These are phyloP conservation scores for Noturus placidus DNA, from an alignment of 2,113 vertebrate species.

Conservation along the genomic window DNA sequence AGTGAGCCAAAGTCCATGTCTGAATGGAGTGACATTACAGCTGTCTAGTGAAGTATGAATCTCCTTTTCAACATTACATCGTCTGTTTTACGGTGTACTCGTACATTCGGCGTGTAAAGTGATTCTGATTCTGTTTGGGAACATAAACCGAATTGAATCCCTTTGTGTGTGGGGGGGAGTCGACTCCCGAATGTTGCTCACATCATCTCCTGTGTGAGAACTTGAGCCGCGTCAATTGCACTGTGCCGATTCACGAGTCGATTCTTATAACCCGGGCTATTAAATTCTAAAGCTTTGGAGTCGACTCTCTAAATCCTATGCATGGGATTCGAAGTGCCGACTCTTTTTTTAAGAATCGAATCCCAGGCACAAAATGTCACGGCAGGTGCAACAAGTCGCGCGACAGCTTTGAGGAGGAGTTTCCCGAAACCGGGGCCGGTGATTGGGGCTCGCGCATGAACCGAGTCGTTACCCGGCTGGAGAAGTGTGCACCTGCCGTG, in stretches of 20 bases:
- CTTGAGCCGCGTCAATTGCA: neutral
- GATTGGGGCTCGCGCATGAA: constrained; percentile 59
- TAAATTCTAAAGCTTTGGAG: neutral
- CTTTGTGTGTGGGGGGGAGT: neutral
- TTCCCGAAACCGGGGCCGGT: constrained; percentile 45
- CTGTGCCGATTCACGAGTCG: neutral
- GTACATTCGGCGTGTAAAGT: too few species aligned
- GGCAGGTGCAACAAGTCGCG: constrained; percentile 14
- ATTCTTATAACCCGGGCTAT: neutral
- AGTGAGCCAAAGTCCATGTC: neutral
- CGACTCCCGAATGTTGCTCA: neutral
- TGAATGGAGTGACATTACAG: neutral
- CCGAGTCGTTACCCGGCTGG: neutral
- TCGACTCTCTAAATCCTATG: neutral
- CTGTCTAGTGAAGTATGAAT: neutral
- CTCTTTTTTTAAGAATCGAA: neutral
- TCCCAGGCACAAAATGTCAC: neutral
- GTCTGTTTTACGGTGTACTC: neutral
- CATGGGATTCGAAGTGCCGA: neutral
- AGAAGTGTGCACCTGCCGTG: constrained; percentile 11
- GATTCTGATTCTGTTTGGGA: too few species aligned
- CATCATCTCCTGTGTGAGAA: neutral
- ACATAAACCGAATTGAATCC: neutral
- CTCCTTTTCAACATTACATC: neutral
- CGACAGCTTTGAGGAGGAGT: constrained; percentile 61